phyloP scores from a whole-genome alignment of 2,888 invertebrate species.

The Ichneumon xanthorius region DNA sequence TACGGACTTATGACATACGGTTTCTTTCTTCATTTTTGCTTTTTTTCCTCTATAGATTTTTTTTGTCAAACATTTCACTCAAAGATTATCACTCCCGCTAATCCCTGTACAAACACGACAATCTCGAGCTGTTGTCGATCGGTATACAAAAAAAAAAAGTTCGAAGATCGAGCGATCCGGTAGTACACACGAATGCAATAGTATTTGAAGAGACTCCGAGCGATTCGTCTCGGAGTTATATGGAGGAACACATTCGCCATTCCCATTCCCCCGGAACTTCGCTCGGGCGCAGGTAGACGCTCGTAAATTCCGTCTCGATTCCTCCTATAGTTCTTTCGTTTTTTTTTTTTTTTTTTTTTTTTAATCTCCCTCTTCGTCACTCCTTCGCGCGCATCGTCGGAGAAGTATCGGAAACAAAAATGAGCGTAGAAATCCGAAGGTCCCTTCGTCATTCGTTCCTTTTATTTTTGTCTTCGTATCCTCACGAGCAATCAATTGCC shows the following conservation, averaged over 20 bases:
- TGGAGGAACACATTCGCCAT: constrained; percentile 41
- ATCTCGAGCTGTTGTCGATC: constrained; percentile 2
- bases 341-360: constrained; percentile 5
- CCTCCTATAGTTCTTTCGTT: constrained; percentile 34
- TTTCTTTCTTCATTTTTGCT: background rate
- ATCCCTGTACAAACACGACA: constrained; percentile 15
- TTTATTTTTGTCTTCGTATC: constrained; percentile 33
- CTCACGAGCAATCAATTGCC: constrained; percentile 62
- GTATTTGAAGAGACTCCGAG: constrained; percentile 43
- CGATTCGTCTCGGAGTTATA: constrained; percentile 24
- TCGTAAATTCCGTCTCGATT: constrained; percentile 66
- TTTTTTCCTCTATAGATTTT: background rate
- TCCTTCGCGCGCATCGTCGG: background rate
- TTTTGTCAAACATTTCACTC: constrained; percentile 11
- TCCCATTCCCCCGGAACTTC: constrained; percentile 37
- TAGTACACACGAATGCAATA: constrained; percentile 10
- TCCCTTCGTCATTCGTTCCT: constrained; percentile 56
- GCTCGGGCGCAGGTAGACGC: constrained; percentile 63
- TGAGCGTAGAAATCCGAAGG: constrained; percentile 9
- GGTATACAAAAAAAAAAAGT: background rate
- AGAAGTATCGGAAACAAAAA: constrained; percentile 16
- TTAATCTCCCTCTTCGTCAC: constrained; percentile 1
- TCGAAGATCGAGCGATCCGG: background rate
- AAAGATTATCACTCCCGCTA: constrained; percentile 19
- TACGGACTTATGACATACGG: constrained; percentile 12